Evolutionary conservation across 1,140 invertebrate species (phyloP).

Genomic region (Batillaria attramentaria): DNA sequence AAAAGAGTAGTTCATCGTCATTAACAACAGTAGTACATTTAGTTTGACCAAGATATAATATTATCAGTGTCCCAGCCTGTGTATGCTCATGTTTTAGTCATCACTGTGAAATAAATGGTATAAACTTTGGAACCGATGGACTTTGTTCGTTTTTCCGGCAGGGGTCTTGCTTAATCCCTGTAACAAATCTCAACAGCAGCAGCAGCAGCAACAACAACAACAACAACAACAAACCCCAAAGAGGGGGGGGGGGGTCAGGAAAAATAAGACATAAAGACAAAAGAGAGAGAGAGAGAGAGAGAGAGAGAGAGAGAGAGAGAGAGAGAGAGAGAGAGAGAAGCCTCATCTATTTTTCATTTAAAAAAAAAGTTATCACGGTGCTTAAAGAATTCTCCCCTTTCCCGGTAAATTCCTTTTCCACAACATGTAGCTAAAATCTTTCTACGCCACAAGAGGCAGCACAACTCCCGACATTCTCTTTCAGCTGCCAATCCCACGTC

Average conservation of each 20-base stretch:
- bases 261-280: background rate
- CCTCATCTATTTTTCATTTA: background rate
- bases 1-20: no score
- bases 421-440: conserved; percentile 3
- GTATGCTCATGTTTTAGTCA: no score
- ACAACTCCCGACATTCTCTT: background rate
- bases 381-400: background rate
- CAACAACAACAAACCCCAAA: background rate
- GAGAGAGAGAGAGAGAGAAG: background rate
- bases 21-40: no score
- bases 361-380: background rate
- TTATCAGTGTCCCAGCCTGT: no score
- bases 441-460: background rate
- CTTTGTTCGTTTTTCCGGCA: background rate
- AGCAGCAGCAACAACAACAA: background rate
- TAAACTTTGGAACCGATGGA: background rate
- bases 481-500: background rate
- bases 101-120: conserved; percentile 10
- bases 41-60: no score
- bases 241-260: background rate
- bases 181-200: background rate
- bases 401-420: background rate
- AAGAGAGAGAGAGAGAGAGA: conserved; percentile 1
- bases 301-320: conserved; percentile 12
- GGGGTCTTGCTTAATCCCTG: background rate